Conservation (phyloP, 1,140 invertebrate species). For the Conopomorpha cramerella region DNA sequence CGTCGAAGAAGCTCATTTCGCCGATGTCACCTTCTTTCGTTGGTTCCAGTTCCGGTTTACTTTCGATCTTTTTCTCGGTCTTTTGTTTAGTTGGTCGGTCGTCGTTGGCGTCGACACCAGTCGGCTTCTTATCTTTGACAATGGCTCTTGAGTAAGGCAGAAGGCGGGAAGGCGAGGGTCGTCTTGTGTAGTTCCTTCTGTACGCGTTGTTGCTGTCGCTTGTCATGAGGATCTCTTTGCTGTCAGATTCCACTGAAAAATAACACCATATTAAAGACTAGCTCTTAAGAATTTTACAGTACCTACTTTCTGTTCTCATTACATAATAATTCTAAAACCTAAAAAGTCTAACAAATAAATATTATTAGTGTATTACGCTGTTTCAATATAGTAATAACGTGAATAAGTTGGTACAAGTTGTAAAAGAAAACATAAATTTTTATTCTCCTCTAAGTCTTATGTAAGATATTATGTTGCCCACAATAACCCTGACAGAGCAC, state of each 20-base stretch:
- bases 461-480: too few species aligned
- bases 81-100: slow-evolving; percentile 2
- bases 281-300: too few species aligned
- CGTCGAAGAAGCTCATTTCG: slow-evolving; percentile 13
- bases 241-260: slow-evolving; percentile 22
- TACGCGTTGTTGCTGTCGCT: slow-evolving; percentile 36
- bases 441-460: too few species aligned
- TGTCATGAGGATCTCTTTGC: slow-evolving; percentile 39
- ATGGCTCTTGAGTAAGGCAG: slow-evolving; percentile 25
- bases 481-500: too few species aligned
- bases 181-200: slow-evolving; percentile 34
- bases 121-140: slow-evolving; percentile 11
- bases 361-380: too few species aligned
- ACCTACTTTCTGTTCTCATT: too few species aligned
- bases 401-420: too few species aligned
- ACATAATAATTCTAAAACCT: too few species aligned
- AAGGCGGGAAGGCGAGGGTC: slow-evolving; percentile 30
- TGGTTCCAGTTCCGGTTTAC: slow-evolving; percentile 6
- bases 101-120: slow-evolving; percentile 3
- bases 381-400: too few species aligned
- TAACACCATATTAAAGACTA: too few species aligned
- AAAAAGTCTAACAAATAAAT: too few species aligned
- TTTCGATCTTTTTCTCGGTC: slow-evolving; percentile 1
- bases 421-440: too few species aligned
- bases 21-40: slow-evolving; percentile 11